A percentile compares a stretch with the other conserved stretches of the same genome.
phyloP scores from a whole-genome alignment of 1,140 invertebrate species.

The Phortica variegata region DNA sequence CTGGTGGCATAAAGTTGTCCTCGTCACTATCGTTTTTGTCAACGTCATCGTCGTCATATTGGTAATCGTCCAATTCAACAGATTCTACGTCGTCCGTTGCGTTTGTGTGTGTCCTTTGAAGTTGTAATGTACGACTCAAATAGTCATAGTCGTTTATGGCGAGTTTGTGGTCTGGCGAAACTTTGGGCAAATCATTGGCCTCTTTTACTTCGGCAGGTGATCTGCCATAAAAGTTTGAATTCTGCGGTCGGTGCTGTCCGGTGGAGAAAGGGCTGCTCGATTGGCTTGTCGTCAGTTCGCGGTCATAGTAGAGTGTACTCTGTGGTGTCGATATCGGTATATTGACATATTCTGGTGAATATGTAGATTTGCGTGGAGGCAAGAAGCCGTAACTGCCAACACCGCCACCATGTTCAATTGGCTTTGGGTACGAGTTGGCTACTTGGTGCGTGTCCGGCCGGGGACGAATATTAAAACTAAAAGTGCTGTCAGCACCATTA shows the following conservation, averaged over 20 bases:
- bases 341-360: conserved; percentile 24
- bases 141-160: conserved; percentile 38
- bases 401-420: conserved; percentile 7
- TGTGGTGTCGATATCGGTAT: not conserved
- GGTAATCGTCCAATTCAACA: conserved; percentile 27
- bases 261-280: conserved; percentile 24
- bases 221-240: conserved; percentile 23
- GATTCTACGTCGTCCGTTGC: conserved; percentile 6
- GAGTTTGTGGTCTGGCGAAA: conserved; percentile 26
- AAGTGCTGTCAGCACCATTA: conserved; percentile 46
- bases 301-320: conserved; percentile 33
- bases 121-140: conserved; percentile 24
- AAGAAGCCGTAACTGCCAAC: conserved; percentile 23
- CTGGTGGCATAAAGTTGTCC: conserved; percentile 13
- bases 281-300: conserved; percentile 21
- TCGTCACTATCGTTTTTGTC: conserved; percentile 9
- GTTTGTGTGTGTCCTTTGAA: too few species aligned
- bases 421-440: conserved; percentile 19
- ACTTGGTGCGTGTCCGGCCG: conserved; percentile 24
- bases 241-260: conserved; percentile 6
- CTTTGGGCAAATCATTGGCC: conserved; percentile 12
- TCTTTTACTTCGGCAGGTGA: conserved; percentile 30
- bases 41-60: conserved; percentile 26
- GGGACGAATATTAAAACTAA: conserved; percentile 51
- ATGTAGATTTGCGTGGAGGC: conserved; percentile 10